phyloP scores from a whole-genome alignment of 2,113 vertebrate genomes.

The Corapipo altera region DNA sequence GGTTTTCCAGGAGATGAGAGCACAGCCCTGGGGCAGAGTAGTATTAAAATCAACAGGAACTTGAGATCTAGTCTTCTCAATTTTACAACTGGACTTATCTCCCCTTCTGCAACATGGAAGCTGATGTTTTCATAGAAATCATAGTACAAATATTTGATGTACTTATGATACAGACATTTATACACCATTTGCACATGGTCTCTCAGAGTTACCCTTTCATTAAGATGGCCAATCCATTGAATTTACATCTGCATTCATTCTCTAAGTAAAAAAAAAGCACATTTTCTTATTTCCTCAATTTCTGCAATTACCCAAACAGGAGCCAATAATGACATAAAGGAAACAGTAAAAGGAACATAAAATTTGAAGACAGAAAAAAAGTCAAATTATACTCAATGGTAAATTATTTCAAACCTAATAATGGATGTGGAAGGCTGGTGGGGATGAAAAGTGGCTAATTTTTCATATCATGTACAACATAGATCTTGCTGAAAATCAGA shows the following conservation, averaged over 20 bases:
- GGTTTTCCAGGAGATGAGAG: neutral
- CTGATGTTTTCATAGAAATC: neutral
- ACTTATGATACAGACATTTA: neutral
- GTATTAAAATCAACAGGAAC: neutral
- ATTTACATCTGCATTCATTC: neutral
- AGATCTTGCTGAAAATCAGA: neutral
- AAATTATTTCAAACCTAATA: neutral
- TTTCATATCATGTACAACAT: neutral
- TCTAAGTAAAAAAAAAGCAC: neutral
- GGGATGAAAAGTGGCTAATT: neutral
- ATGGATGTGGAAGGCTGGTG: neutral
- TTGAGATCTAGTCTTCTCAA: neutral
- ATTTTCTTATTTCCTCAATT: neutral
- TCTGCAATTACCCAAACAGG: neutral
- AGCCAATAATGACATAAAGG: neutral
- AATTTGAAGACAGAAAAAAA: neutral
- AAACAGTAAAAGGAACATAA: neutral
- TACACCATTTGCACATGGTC: rapidly evolving
- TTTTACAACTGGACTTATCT: neutral
- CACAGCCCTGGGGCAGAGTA: neutral
- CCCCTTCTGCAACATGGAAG: neutral
- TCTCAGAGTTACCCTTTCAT: neutral
- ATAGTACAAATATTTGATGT: neutral
- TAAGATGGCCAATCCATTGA: neutral
- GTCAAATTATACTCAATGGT: neutral